Conservation (phyloP, 2,113 vertebrate genomes). For the Agapornis roseicollis region DNA sequence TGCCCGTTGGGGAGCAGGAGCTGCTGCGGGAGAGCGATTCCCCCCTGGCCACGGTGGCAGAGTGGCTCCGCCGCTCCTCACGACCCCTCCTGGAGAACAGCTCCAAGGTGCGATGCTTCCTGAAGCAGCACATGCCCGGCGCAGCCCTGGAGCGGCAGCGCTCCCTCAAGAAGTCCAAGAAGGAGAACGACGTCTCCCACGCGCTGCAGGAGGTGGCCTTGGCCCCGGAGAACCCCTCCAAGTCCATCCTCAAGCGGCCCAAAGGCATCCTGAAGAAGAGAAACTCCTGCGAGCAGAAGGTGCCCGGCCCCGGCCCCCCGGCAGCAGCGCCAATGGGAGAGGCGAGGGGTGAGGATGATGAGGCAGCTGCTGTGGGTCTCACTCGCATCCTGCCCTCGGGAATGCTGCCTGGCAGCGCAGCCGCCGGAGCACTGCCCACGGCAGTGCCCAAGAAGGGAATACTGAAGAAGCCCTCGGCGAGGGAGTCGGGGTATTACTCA, state of each 20-base stretch:
- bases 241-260: slow-evolving; percentile 75
- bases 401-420: background rate
- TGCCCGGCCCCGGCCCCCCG: background rate
- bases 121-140: slow-evolving; percentile 78
- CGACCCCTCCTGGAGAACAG: slow-evolving; percentile 89
- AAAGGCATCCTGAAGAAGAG: slow-evolving; percentile 93
- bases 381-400: background rate
- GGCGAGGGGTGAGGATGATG: background rate
- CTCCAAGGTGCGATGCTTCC: slow-evolving; percentile 89
- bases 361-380: background rate
- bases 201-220: slow-evolving; percentile 66
- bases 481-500: slow-evolving; percentile 90
- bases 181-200: slow-evolving; percentile 89
- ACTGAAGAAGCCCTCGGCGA: slow-evolving; percentile 84
- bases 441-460: slow-evolving; percentile 88
- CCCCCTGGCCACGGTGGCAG: slow-evolving; percentile 76
- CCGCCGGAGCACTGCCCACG: rapidly evolving
- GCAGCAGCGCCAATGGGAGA: background rate
- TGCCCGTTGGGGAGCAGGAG: slow-evolving; percentile 76
- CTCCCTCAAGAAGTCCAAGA: slow-evolving; percentile 91
- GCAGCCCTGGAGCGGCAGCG: slow-evolving; percentile 82
- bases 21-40: slow-evolving; percentile 57
- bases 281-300: slow-evolving; percentile 68
- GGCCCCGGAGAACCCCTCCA: slow-evolving; percentile 24
- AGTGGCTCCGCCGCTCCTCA: slow-evolving; percentile 90